Base-by-base conservation (phyloP, 2,113 vertebrate genomes). In the Galemys pyrenaicus region DNA sequence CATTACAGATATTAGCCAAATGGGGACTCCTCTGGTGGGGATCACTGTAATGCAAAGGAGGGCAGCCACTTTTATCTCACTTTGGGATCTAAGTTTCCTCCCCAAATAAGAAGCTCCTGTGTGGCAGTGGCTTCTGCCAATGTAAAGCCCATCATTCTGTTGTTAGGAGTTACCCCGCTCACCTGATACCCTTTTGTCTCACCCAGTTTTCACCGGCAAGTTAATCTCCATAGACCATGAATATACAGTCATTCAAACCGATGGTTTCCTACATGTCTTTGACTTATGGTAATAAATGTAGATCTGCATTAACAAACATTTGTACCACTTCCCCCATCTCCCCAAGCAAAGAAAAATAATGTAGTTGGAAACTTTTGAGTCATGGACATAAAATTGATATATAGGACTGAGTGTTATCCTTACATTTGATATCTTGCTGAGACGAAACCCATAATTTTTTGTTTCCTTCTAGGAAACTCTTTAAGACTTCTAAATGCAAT, bases 391-490 rank as follows among this genome's bases (percentile, higher is more conserved):
- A 93, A 89, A 22, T 30, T 91, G 85, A 96, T 89, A 24, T 68
- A 68, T 73, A 39, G 80, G 78, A 20, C 28, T 74, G 39, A 85
- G 22, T 54, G 54, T 77, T 89, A 22, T 19, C 32, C 16, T 84
- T 54, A 30, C 9, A n/a, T 39, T 49, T 2, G 1, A 3, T 71
- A 80, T 41, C 16, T 92, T 82, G 51, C 46, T 41, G 81, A 26
- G 82, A 82, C 19, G 24, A 84, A 93, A 37, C 11, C 20, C 44
- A 37, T 82, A 44, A 67, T 89, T 95, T 92, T 83, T 56, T 56
- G 54, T 91, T 87, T 86, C 73, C 49, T 87, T 95, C 9, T 26
- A 83, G 73, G 75, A 96, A 95, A 84, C 54, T 37, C 65, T 95
- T 62, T 58, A 85, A 92, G 62, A 85, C 56, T 85, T 92, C 30